Evolutionary conservation across 2,888 invertebrate species (phyloP), one percentile per base, ranked within the genome.

Genomic region (Campoplex capitator): DNA sequence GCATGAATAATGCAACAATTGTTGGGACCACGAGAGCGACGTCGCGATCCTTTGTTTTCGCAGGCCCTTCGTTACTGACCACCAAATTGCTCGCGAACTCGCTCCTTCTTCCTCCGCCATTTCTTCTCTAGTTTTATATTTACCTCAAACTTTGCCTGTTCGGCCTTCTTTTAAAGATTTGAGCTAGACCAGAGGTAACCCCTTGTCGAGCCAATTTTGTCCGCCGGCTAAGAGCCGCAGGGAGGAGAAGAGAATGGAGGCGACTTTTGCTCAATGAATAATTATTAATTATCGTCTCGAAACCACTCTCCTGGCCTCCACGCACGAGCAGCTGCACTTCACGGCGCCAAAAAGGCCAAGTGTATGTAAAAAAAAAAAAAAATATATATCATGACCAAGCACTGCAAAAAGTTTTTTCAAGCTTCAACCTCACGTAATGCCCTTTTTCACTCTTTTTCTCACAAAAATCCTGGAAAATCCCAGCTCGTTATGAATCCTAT

Each of bases 1-100:
- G 86, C 91, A 92, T 92, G 92, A 92, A 92, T 92, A 92, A 92
- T 92, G 91, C 92, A 92, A 91, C 91, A 91, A 92, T 92, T 90
- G 88, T 88, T 78, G 51, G 87, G 78, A 58, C 82, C 56, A 56
- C 67, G 42, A 38, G 76, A 87, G 88, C 90, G 90, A 89, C 86
- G 81, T 82, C 78, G 77, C 51, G 71, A 81, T 51, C 92, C 91
- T 91, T 91, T 91, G 91, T 92, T 91, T 91, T 90, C 91, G 89
- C 88, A 80, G 89, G 83, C 84, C 89, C 91, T 88, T 90, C 93
- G 93, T 93, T 93, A 92, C 92, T 87, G 89, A 89, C 92, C 91
- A 91, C 92, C 92, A 92, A 92, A 92, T 92, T 92, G 92, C 91
- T 91, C 90, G 91, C 90, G 87, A 91, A 90, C 62, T 58, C 58